phyloP scores from a whole-genome alignment of 2,888 invertebrate species.

The Cryptophagus acutangulus region DNA sequence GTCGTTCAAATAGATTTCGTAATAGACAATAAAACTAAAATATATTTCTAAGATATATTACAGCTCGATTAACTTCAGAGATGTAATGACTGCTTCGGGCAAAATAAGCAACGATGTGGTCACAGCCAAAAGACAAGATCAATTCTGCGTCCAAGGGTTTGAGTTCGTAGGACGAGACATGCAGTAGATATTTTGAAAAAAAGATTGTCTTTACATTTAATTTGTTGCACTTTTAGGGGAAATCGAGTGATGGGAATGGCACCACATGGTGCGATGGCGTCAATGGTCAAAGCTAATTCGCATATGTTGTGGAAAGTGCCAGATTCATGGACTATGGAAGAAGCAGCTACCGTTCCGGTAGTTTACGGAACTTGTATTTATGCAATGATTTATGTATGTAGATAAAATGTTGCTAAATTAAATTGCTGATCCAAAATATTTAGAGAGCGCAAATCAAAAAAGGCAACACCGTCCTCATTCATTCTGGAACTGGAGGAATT shows the following conservation, averaged over 20 bases:
- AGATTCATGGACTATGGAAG: constrained; percentile 52
- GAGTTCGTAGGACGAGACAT: constrained; percentile 60
- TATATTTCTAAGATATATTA: constrained; percentile 11
- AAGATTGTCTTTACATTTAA: too few relatives aligned
- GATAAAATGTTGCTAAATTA: too few relatives aligned
- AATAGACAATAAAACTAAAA: neutral
- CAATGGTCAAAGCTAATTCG: neutral
- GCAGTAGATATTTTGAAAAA: too few relatives aligned
- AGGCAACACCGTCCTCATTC: constrained; percentile 50
- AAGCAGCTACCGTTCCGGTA: constrained; percentile 58
- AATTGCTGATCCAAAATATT: constrained; percentile 5
- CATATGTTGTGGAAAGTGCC: constrained; percentile 52
- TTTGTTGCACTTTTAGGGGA: too few relatives aligned
- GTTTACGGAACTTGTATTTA: constrained; percentile 52
- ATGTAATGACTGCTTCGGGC: constrained; percentile 90
- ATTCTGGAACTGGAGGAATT: constrained; percentile 65
- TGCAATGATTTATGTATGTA: constrained; percentile 32
- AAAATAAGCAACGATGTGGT: constrained; percentile 80
- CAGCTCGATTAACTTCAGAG: constrained; percentile 52
- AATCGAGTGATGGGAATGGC: constrained; percentile 1
- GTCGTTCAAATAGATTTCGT: too few relatives aligned
- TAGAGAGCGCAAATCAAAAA: constrained; percentile 29
- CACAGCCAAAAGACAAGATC: constrained; percentile 58
- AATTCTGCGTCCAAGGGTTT: constrained; percentile 65
- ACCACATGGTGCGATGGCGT: neutral